A percentile compares a stretch with the other conserved stretches of the same genome.
These are phyloP conservation scores for Pantala flavescens DNA, from an alignment of 1,140 invertebrate species.

Conservation along the genomic window DNA sequence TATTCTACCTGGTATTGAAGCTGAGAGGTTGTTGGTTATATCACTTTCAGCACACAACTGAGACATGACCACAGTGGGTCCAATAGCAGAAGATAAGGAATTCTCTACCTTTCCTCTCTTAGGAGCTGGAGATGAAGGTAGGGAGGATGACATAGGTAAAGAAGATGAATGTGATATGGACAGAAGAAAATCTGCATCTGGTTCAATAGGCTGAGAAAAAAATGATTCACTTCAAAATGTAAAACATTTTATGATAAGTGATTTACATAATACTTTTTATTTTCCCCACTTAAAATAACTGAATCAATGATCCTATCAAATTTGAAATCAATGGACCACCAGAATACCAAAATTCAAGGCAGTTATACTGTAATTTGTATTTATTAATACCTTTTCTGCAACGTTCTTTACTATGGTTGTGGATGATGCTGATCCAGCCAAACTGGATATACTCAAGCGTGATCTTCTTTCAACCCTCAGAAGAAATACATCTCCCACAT, in stretches of 20 bases:
- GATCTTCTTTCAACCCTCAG: constrained; percentile 46
- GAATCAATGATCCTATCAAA: too few relatives aligned
- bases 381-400: not conserved
- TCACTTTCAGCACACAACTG: not conserved
- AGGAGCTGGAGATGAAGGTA: not conserved
- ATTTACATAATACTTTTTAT: too few relatives aligned
- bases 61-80: not conserved
- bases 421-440: not conserved
- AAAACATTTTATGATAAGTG: too few relatives aligned
- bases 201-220: not conserved
- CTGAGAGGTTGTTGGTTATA: not conserved
- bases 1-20: not conserved
- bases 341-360: too few relatives aligned
- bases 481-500: constrained; percentile 37
- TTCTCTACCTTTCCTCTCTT: not conserved
- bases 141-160: not conserved
- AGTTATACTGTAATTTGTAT: too few relatives aligned
- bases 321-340: too few relatives aligned
- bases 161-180: not conserved
- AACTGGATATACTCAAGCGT: not conserved
- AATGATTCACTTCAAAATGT: not conserved
- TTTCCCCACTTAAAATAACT: too few relatives aligned
- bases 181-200: not conserved
- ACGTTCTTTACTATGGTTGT: not conserved
- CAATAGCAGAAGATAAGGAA: not conserved